Base-by-base conservation (phyloP, 92 coral and sea anemone genomes). In the Porites lobata region DNA sequence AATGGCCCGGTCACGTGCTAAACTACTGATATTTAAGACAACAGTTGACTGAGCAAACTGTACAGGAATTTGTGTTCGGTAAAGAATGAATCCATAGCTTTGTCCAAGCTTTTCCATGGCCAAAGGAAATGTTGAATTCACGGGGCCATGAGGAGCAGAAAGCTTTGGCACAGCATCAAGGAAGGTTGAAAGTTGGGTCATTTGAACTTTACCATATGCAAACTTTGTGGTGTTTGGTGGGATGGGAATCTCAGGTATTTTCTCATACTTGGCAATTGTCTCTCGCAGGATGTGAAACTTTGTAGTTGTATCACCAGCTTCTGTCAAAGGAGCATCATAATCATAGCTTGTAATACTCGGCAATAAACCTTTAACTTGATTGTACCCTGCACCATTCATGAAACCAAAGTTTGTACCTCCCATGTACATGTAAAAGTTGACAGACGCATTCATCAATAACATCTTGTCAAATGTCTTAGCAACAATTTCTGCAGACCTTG, bases 321-420 rank as follows among this genome's bases (percentile, higher is more conserved):
- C 99, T 72, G 98, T 67, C 66, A 96, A 75, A 2, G 99, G 99
- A 12, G 99, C 99, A 82, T 95, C 97, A 72, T 94, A 96, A 65
- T 96, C 99, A 64, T 96, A 96, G 83, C 99, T 96, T 47, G 99
- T 95, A 0, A 96, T 96, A 10, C 91, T 95, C 2, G 99, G 91
- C 78, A 79, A 88, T 24, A 82, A 38, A 20, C 26, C 91, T 38
- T 80, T 86, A 15, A 78, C 58, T 9, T 69, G 52, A 43, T 90
- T 70, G 69, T 26, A 65, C 20, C 83, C 78, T n/a, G 91, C 96
- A 57, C 98, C 96, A 81, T 92, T 95, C 99, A 94, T 93, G 78
- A 96, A 96, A 0, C 98, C 99, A 90, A 95, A 96, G 87, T 93
- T 96, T 17, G 98, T 96, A 6, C 99, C 99, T 38, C 99, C 99